These are phyloP conservation scores for Cancer borealis DNA, from an alignment of 2,888 invertebrate species.

Conservation along the genomic window DNA sequence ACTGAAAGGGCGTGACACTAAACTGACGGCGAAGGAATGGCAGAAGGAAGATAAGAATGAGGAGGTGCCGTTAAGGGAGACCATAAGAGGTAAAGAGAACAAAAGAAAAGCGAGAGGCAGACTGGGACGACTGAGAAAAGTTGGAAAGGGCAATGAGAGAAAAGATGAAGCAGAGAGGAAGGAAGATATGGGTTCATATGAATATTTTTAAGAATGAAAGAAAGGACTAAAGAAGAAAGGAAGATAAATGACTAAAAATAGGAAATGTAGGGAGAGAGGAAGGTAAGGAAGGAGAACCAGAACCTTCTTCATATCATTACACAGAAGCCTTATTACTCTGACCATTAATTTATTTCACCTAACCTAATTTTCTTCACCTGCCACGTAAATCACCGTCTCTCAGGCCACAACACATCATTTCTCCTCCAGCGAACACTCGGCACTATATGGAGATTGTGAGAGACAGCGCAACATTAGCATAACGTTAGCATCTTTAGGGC, in stretches of 20 bases:
- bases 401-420: neutral
- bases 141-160: neutral
- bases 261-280: too few species aligned
- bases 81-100: neutral
- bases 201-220: neutral
- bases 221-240: neutral
- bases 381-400: constrained; percentile 20
- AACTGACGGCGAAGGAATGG: constrained; percentile 5
- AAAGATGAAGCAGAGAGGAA: neutral
- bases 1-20: too few species aligned
- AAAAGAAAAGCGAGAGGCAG: neutral
- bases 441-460: constrained; percentile 11
- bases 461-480: constrained; percentile 20
- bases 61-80: neutral
- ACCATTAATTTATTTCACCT: constrained; percentile 3
- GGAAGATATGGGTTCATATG: neutral
- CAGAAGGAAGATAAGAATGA: neutral
- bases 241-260: neutral
- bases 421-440: constrained; percentile 20
- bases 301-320: constrained; percentile 20
- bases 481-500: constrained; percentile 1
- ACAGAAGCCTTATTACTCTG: neutral
- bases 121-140: neutral
- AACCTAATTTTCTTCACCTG: constrained; percentile 20
- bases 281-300: neutral